Evolutionary conservation across 1,140 invertebrate genomes (phyloP).

Genomic region (Sarcophaga bullata): DNA sequence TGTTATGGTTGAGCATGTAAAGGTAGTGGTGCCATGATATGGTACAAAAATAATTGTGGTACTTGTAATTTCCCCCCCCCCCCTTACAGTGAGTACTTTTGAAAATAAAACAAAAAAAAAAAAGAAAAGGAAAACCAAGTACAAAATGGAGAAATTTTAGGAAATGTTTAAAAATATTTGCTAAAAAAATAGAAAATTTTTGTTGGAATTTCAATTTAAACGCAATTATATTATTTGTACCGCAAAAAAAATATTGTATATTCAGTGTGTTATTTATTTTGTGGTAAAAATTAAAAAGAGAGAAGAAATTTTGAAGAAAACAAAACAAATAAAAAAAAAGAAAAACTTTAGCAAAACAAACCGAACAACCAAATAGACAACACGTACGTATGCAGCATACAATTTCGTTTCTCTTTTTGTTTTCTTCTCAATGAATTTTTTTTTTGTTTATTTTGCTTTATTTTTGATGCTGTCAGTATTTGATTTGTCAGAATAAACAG

Average conservation of each 20-base stretch:
- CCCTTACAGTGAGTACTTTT: too few relatives aligned
- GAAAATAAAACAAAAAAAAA: too few relatives aligned
- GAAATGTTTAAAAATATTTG: slow-evolving; percentile 32
- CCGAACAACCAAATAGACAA: neutral
- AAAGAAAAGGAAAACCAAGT: too few relatives aligned
- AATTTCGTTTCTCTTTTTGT: neutral
- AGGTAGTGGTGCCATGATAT: too few relatives aligned
- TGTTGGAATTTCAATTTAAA: slow-evolving; percentile 41
- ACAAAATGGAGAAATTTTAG: neutral
- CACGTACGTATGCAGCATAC: slow-evolving; percentile 16
- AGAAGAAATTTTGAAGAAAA: neutral
- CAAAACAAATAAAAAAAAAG: neutral
- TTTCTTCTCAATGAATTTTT: neutral
- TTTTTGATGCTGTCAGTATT: neutral
- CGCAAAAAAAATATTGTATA: neutral
- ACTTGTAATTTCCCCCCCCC: neutral
- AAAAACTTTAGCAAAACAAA: neutral
- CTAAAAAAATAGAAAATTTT: neutral
- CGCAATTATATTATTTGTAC: slow-evolving; percentile 40
- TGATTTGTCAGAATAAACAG: slow-evolving; percentile 1
- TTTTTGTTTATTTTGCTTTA: neutral
- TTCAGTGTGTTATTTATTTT: slow-evolving; percentile 27
- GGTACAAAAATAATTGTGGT: neutral
- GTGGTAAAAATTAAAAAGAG: neutral
- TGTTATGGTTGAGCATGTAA: too few relatives aligned